Base-by-base conservation (phyloP, 2,113 vertebrate genomes). In the Grallaria varia region DNA sequence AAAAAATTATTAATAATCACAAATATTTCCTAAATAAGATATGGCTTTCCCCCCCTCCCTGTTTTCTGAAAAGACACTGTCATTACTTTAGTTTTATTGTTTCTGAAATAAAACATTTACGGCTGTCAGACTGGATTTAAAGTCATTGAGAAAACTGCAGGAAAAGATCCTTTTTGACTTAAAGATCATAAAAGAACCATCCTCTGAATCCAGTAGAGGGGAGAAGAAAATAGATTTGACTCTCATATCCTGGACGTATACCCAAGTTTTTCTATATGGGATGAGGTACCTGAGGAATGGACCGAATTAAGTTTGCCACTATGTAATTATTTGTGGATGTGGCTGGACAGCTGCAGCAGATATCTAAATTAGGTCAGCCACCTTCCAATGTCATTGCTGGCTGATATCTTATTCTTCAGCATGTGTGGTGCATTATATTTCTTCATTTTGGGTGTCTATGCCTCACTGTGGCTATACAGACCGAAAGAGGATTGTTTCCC, bases 281-380 rank as follows among this genome's bases (percentile, higher is more conserved):
- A 56, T 0, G 0, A 76, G 31, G 20, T 52, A 76, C 31, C 40
- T 45, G 49, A 96, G 58, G 49, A 71, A 60, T 23, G 64, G 49
- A 8, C 31, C n/a, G n/a, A n/a, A n/a, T n/a, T 85, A 76, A 96
- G 93, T 90, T 68, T 85, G n/a, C 23, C 82, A 35, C 75, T 39
- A 3, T 62, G 66, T 62, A 90, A 88, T 79, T 87, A 66, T 63
- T 53, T 28, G 27, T 73, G 71, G 47, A 82, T 66, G n/a, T 2
- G 4, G 10, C 22, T 72, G 49, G 52, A 35, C 24, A 72, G 52
- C 40, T 78, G 52, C n/a, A 64, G n/a, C 18, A 76, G 49, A 35
- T 27, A 23, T 31, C 33, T 87, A 74, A 85, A 53, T 40, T 62
- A 88, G 47, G 58, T 87, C 94, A 94, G 49, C 67, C 22, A 80